A percentile compares a stretch with the other conserved stretches of the same genome.
Conservation (phyloP, 2,888 invertebrate species). For the Scelioninae gen. 2 region DNA sequence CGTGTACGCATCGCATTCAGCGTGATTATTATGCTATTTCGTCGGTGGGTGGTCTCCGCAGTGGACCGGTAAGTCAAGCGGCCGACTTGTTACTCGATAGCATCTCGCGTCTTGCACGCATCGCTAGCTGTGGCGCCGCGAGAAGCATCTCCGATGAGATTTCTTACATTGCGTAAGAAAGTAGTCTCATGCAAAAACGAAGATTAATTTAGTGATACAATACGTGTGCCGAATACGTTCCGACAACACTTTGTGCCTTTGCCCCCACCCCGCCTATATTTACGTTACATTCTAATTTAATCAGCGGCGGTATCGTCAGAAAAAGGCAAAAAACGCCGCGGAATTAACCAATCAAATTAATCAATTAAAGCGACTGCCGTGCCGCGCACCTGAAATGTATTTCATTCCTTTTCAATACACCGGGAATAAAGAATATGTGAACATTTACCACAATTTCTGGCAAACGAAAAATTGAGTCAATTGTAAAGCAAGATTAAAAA, state of each 20-base stretch:
- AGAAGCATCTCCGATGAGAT: conserved; percentile 64
- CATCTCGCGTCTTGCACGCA: conserved; percentile 68
- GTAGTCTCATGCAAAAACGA: conserved; percentile 64
- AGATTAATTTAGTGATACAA: conserved; percentile 58
- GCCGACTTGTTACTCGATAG: conserved; percentile 70
- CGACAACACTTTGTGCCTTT: conserved; percentile 49
- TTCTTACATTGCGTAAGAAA: conserved; percentile 70
- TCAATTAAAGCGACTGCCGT: conserved; percentile 41
- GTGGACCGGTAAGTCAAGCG: conserved; percentile 66
- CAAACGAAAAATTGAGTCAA: too few species aligned
- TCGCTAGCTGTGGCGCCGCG: conserved; percentile 69
- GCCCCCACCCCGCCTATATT: conserved; percentile 20
- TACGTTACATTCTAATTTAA: conserved; percentile 54
- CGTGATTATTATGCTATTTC: conserved; percentile 70
- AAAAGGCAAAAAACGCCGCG: conserved; percentile 29
- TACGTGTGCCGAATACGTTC: conserved; percentile 58
- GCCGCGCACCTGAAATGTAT: conserved; percentile 24
- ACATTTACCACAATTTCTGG: too few species aligned
- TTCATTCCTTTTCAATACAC: too few species aligned
- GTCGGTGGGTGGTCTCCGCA: conserved; percentile 71
- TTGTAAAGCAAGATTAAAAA: too few species aligned
- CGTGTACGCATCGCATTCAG: conserved; percentile 57
- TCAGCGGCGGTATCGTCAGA: conserved; percentile 42
- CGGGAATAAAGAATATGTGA: too few species aligned
- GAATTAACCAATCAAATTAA: conserved; percentile 52